Conservation (phyloP, 2,113 vertebrate genomes). For the Zapus hudsonius region DNA sequence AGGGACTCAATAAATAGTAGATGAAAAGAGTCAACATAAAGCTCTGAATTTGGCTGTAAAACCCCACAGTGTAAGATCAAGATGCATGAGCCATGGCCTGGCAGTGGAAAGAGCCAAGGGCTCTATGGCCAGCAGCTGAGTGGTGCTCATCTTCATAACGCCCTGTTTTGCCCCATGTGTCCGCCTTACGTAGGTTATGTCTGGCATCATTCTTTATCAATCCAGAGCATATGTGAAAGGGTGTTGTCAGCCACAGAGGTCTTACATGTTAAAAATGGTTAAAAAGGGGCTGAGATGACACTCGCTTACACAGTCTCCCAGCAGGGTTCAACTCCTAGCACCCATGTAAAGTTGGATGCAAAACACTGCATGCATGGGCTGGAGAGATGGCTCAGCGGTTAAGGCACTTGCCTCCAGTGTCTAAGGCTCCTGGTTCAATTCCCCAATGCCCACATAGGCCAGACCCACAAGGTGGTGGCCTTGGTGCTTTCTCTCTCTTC, state of each 20-base stretch:
- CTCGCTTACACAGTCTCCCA: not conserved
- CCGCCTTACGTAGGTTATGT: not conserved
- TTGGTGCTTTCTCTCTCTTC: too few relatives aligned
- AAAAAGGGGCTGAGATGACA: not conserved
- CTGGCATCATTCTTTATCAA: not conserved
- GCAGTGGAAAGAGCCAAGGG: not conserved
- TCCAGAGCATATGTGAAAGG: not conserved
- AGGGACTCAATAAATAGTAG: not conserved
- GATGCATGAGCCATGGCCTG: conserved; percentile 9
- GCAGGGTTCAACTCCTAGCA: not conserved
- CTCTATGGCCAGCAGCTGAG: not conserved
- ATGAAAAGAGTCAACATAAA: not conserved
- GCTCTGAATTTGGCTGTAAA: conserved; percentile 46
- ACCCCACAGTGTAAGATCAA: not conserved
- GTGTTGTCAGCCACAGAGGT: not conserved
- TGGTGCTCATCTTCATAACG: not conserved
- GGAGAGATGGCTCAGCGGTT: too few relatives aligned
- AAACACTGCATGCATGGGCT: too few relatives aligned
- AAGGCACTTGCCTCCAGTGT: too few relatives aligned
- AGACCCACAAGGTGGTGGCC: too few relatives aligned
- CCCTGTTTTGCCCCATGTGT: not conserved
- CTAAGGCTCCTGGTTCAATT: too few relatives aligned
- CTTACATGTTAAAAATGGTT: not conserved
- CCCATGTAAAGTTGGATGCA: not conserved
- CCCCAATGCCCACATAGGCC: too few relatives aligned